These are phyloP conservation scores for Vimba vimba DNA, from an alignment of 2,113 vertebrate genomes.

Conservation along the genomic window DNA sequence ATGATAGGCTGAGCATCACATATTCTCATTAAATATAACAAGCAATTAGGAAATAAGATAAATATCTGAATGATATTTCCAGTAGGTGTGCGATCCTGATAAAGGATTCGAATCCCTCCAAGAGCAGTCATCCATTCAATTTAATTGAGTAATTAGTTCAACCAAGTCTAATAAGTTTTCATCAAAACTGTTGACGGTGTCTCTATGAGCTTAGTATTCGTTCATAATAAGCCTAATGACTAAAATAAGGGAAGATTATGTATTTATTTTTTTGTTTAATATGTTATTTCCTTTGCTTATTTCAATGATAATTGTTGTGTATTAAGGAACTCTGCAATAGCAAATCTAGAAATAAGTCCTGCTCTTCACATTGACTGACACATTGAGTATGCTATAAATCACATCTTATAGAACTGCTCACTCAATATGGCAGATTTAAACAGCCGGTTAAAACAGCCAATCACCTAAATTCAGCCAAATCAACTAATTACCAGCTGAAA, in stretches of 20 bases:
- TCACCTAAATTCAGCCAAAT: neutral
- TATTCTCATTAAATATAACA: slow-evolving; percentile 19
- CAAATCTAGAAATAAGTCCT: neutral
- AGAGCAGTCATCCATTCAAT: neutral
- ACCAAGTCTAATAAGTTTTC: slow-evolving; percentile 16
- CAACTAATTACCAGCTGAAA: neutral
- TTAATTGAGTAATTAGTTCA: slow-evolving; percentile 21
- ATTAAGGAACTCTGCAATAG: neutral
- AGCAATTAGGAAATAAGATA: neutral
- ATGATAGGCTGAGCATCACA: neutral
- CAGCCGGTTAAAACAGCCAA: neutral
- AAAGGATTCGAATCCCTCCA: neutral
- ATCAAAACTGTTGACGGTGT: neutral
- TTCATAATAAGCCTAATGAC: slow-evolving; percentile 4
- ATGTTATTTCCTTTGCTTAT: neutral
- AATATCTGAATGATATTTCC: neutral
- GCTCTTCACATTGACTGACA: neutral
- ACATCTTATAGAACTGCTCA: neutral
- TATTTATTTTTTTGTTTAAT: neutral
- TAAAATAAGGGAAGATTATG: neutral
- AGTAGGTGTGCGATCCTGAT: slow-evolving; percentile 1
- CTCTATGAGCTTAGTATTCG: neutral
- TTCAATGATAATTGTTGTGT: neutral
- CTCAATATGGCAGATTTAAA: neutral
- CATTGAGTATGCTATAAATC: neutral